A percentile compares a stretch with the other conserved stretches of the same genome.
Conservation (phyloP, 2,797 vertebrate genomes). For the Catamblyrhynchus diadema region DNA sequence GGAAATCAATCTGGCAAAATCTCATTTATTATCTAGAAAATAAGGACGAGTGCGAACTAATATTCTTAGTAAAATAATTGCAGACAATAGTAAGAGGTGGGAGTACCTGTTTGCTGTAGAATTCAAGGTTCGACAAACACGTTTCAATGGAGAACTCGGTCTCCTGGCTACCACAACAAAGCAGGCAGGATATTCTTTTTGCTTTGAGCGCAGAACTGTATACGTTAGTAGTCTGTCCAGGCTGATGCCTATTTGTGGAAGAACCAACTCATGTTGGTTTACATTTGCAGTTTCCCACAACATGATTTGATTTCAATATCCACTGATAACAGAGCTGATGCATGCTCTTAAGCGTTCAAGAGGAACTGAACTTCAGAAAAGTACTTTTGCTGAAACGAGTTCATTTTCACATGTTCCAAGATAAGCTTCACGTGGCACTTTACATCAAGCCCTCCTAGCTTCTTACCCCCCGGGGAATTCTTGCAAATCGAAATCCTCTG, state of each 20-base stretch:
- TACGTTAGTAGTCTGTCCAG: neutral
- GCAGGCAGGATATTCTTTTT: constrained; percentile 13
- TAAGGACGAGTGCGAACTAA: neutral
- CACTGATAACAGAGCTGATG: neutral
- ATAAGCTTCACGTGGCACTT: neutral
- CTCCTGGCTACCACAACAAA: constrained; percentile 38
- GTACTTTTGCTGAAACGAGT: neutral
- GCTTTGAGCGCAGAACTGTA: neutral
- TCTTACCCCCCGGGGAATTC: neutral
- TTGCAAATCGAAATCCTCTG: neutral
- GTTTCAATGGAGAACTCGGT: neutral
- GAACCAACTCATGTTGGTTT: neutral
- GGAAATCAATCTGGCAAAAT: neutral
- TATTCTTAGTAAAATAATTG: neutral
- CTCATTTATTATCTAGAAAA: neutral
- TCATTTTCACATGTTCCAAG: constrained; percentile 4
- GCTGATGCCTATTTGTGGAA: neutral
- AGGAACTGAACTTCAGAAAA: neutral
- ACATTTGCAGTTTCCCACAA: neutral
- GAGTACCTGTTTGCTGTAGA: neutral
- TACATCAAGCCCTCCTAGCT: neutral
- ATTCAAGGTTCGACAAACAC: neutral
- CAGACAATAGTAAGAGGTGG: neutral
- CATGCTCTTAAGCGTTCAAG: neutral
- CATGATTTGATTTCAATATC: neutral